Base-by-base conservation (phyloP, 2,113 vertebrate species). In the Rutilus rutilus region DNA sequence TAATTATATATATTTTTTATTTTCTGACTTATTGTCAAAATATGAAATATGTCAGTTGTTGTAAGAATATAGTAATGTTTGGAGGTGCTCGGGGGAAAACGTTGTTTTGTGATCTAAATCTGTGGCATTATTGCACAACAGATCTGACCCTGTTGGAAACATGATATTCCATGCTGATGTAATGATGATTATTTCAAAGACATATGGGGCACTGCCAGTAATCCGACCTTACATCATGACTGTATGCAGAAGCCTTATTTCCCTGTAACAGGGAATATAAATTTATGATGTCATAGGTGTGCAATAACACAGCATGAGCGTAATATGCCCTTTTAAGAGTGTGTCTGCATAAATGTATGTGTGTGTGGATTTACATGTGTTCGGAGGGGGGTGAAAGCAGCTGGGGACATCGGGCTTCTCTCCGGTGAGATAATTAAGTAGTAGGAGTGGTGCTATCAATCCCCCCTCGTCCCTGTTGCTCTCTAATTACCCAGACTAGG, bases 401-500 rank as follows among this genome's bases (percentile, higher is more conserved):
- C 59, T 75, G 59, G 77, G 62, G 71, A 85, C 60, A 54, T 47
- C 50, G 27, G 14, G 42, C 17, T 60, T 54, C 19, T 87, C 87
- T 65, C 47, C 54, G 3, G 60, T 85, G 71, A 59, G 83, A 60
- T 85, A 62, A 85, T 85, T 85, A 85, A 75, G 67, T 36, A 77
- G 78, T 75, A 36, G 45, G 67, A 76, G 42, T 59, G 54, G 23
- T 62, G 78, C 36, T 84, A 42, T 73, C 82, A 83, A 71, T 71
- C 80, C 27, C 64, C 59, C 52, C 47, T 42, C 25, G 4, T 47
- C 42, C 50, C 65, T 52, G 67, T 81, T 81, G 78, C 59, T 80
- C 78, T 36, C 54, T 75, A 80, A 62, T 87, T 85, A 85, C 30
- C 76, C 39, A 57, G 14, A 75, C 60, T 65, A 62, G 74, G 78